Evolutionary conservation across 2,888 invertebrate genomes (phyloP).

Genomic region (Tachystola acroxantha): DNA sequence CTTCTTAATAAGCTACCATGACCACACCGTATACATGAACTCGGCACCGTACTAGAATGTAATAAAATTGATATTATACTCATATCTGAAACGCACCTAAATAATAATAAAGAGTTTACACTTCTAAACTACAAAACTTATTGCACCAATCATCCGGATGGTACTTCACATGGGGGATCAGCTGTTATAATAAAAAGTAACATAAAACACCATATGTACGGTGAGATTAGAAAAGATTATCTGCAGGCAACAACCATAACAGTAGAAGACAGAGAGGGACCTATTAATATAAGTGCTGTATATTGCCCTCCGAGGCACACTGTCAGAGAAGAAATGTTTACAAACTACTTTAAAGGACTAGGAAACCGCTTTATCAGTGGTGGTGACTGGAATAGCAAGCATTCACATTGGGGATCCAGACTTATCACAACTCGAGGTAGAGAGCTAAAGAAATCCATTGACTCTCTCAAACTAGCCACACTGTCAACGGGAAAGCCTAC

Average conservation of each 20-base stretch:
- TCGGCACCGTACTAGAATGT: too few species aligned
- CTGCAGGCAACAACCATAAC: constrained; percentile 1
- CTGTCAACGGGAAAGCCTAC: constrained; percentile 6
- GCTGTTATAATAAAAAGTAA: too few species aligned
- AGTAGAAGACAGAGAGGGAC: not conserved
- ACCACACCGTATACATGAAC: too few species aligned
- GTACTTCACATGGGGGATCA: too few species aligned
- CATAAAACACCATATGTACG: too few species aligned
- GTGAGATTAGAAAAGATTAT: not conserved
- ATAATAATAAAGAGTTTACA: constrained; percentile 1
- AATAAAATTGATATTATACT: constrained; percentile 10
- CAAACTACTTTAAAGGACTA: not conserved
- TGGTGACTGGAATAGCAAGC: constrained; percentile 19
- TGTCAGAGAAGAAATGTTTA: constrained; percentile 5
- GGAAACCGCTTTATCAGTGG: constrained; percentile 9
- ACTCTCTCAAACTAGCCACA: not conserved
- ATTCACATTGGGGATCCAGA: constrained; percentile 17
- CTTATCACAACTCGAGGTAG: constrained; percentile 12
- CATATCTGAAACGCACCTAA: constrained; percentile 11
- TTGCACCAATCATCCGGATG: too few species aligned
- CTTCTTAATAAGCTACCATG: too few species aligned
- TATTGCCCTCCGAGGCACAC: constrained; percentile 10
- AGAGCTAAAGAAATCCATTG: constrained; percentile 6
- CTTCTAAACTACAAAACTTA: constrained; percentile 2
- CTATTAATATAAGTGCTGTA: constrained; percentile 1